Evolutionary conservation across 2,888 invertebrate genomes (phyloP).

Genomic region (Stegana nigrithorax): DNA sequence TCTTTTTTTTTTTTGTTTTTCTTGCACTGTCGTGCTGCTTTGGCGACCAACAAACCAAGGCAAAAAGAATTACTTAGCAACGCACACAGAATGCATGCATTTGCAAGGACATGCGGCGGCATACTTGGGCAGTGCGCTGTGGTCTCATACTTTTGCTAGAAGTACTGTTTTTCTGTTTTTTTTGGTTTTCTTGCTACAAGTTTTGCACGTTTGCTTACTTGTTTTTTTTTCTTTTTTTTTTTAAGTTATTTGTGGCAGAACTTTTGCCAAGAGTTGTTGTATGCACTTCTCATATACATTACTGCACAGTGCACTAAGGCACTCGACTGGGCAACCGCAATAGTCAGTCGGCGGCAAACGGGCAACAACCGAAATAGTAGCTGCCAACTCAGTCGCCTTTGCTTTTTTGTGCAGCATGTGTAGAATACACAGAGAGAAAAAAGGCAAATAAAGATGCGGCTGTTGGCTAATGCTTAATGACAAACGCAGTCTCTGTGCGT

Average conservation of each 20-base stretch:
- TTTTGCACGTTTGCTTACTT: not conserved
- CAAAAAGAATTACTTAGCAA: constrained; percentile 27
- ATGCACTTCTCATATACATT: not conserved
- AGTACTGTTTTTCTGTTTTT: not conserved
- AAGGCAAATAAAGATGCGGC: too few relatives aligned
- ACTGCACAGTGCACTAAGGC: not conserved
- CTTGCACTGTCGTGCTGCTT: not conserved
- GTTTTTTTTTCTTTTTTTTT: not conserved
- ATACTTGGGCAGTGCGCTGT: too few relatives aligned
- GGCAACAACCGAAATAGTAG: too few relatives aligned
- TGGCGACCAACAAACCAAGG: too few relatives aligned
- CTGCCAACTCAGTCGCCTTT: too few relatives aligned
- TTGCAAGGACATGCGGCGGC: constrained; percentile 21
- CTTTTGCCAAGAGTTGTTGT: too few relatives aligned
- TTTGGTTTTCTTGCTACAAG: not conserved
- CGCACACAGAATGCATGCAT: constrained; percentile 35
- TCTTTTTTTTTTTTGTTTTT: not conserved
- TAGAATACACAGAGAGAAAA: too few relatives aligned
- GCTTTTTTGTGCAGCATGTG: too few relatives aligned
- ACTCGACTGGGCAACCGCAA: too few relatives aligned
- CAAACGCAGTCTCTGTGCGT: not conserved
- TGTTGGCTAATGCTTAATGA: constrained; percentile 7
- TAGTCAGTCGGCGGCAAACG: too few relatives aligned
- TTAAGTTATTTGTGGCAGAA: too few relatives aligned
- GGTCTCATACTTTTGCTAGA: not conserved